A percentile compares a stretch with the other conserved stretches of the same genome.
Conservation (phyloP, 2,797 vertebrate genomes). For the Sebastes nivosus region DNA sequence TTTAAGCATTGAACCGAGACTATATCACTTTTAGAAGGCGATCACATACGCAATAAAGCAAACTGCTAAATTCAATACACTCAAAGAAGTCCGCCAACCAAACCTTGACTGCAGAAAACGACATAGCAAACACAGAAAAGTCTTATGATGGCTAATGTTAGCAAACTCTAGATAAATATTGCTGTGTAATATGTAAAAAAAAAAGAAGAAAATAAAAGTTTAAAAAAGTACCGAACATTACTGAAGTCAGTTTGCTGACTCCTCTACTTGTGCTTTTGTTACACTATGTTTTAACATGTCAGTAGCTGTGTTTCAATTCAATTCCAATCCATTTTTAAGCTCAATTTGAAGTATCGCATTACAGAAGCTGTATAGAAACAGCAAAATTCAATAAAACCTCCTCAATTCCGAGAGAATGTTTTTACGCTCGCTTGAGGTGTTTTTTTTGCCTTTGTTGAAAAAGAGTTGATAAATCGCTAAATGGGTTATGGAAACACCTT, state of each 20-base stretch:
- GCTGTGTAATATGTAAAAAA: not conserved
- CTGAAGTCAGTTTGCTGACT: not conserved
- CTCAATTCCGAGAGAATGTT: rapidly evolving
- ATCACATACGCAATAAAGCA: not conserved
- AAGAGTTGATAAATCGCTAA: too few relatives aligned
- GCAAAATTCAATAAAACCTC: too few relatives aligned
- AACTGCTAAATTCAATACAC: not conserved
- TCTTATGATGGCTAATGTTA: not conserved
- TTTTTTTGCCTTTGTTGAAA: too few relatives aligned
- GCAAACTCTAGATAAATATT: not conserved
- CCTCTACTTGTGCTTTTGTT: not conserved
- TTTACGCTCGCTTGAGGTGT: too few relatives aligned
- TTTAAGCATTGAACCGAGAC: not conserved
- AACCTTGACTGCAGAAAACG: not conserved
- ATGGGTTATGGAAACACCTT: too few relatives aligned
- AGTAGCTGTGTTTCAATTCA: too few relatives aligned
- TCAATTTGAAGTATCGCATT: too few relatives aligned
- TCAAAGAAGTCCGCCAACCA: not conserved
- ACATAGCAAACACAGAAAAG: not conserved
- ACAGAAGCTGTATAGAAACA: too few relatives aligned
- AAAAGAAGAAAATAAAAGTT: too few relatives aligned
- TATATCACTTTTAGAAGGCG: not conserved
- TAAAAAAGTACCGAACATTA: not conserved
- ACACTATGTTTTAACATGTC: rapidly evolving
- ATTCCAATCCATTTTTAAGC: too few relatives aligned